Conservation (phyloP, 2,797 vertebrate genomes). For the Percopsis omiscomaycus region DNA sequence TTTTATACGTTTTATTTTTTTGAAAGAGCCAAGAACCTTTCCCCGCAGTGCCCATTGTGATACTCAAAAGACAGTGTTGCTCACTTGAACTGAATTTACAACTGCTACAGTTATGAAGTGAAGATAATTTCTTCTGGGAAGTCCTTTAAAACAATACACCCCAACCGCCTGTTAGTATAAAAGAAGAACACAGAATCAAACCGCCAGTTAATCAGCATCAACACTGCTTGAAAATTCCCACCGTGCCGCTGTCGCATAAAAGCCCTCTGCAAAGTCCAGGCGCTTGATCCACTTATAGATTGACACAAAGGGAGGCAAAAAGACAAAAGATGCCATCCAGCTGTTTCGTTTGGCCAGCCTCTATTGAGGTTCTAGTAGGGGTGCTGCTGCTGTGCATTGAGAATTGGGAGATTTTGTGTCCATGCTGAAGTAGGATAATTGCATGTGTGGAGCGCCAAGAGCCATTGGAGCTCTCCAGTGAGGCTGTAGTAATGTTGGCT, state of each 20-base stretch:
- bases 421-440: slow-evolving; percentile 50
- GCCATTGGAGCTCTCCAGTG: slow-evolving; percentile 55
- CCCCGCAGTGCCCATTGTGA: slow-evolving; percentile 35
- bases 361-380: slow-evolving; percentile 35
- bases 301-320: slow-evolving; percentile 14
- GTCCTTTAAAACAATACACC: slow-evolving; percentile 41
- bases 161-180: slow-evolving; percentile 33
- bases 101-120: slow-evolving; percentile 35
- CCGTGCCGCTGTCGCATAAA: neutral
- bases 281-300: slow-evolving; percentile 10
- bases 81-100: slow-evolving; percentile 57
- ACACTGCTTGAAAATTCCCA: slow-evolving; percentile 22
- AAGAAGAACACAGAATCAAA: slow-evolving; percentile 20
- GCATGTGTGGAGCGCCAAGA: slow-evolving; percentile 56
- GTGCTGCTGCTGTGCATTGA: slow-evolving; percentile 33
- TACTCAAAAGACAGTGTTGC: slow-evolving; percentile 35
- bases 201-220: slow-evolving; percentile 33
- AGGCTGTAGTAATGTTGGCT: slow-evolving; percentile 55
- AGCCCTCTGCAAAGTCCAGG: slow-evolving; percentile 3
- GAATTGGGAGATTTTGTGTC: slow-evolving; percentile 15
- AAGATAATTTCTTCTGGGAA: slow-evolving; percentile 52
- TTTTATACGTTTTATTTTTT: slow-evolving; percentile 30
- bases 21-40: slow-evolving; percentile 46
- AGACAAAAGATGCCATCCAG: slow-evolving; percentile 29
- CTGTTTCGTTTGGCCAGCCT: slow-evolving; percentile 37